Evolutionary conservation across 2,797 vertebrate genomes (phyloP), one percentile per base, ranked within the genome.

Genomic region (Psittacula derbiana): DNA sequence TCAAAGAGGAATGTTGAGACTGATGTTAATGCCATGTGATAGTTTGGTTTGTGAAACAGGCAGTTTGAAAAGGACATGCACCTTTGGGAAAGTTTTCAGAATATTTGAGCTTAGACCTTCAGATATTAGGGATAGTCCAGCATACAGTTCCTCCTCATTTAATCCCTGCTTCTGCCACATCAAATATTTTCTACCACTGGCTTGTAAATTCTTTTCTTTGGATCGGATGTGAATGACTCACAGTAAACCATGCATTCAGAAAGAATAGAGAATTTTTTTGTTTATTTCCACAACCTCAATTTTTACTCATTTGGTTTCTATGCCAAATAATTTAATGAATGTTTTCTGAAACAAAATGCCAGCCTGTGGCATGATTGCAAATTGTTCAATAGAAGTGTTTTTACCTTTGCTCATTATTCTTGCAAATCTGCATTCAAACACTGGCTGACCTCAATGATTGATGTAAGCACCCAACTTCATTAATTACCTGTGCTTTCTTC

Each of bases 271-370:
- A 89, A 36, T 50, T 72, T 91, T 75, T 92, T 60, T 15, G 3
- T 87, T 88, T 40, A 19, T 61, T 50, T 76, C 64, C 36, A 73
- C 58, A 92, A 82, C 87, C 82, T 91, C 73, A 64, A 95, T 92
- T 92, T 96, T 93, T 94, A 62, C 28, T 93, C 50, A 40, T 23
- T 84, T 80, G 1, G 92, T 96, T 96, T 84, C 94, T 93, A 94
- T 94, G 92, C 71, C 92, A 91, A 89, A 82, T 93, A 93, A 94
- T 95, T 73, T 73, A 92, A 87, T 93, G 84, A 80, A 87, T 70
- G 81, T 43, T 93, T 93, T 91, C 74, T 87, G 60, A 89, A 95
- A 88, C 86, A 91, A 95, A 96, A 95, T 93, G 84, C 85, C 91
- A 96, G 74, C 67, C 78, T 80, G 47, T 87, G 80, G 74, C 74